Percentiles rank a stretch among this genome's conserved stretches.
phyloP scores from a whole-genome alignment of 2,888 invertebrate species.

The Amphipyra berbera region DNA sequence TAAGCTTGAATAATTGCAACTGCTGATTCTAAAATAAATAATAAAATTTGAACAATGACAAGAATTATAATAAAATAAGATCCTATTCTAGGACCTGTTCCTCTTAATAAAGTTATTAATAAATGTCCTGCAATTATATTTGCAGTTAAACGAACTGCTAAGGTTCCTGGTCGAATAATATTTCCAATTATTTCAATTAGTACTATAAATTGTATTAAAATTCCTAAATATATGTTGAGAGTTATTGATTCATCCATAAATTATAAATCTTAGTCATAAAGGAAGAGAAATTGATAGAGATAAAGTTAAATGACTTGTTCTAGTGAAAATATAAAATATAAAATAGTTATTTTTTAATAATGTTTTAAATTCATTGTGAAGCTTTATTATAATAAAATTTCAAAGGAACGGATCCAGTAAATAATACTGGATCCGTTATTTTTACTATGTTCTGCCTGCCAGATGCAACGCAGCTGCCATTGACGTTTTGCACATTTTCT shows the following conservation, averaged over 20 bases:
- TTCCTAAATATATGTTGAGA: slow-evolving; percentile 90
- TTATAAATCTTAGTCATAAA: slow-evolving; percentile 91
- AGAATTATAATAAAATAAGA: slow-evolving; percentile 73
- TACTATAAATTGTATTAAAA: slow-evolving; percentile 93
- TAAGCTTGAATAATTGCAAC: slow-evolving; percentile 92
- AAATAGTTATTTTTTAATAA: slow-evolving; percentile 81
- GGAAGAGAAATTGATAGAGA: slow-evolving; percentile 90
- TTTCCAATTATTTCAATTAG: slow-evolving; percentile 94
- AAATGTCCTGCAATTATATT: slow-evolving; percentile 94
- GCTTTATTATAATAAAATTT: slow-evolving; percentile 81
- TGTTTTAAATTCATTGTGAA: slow-evolving; percentile 91
- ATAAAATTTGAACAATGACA: slow-evolving; percentile 84
- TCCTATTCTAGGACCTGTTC: slow-evolving; percentile 68
- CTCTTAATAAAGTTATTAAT: slow-evolving; percentile 90
- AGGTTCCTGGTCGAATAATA: slow-evolving; percentile 92
- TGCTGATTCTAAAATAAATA: slow-evolving; percentile 90
- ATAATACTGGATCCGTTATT: too few species aligned
- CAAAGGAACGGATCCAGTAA: too few species aligned
- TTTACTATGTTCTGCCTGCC: too few species aligned
- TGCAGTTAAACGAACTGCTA: slow-evolving; percentile 93
- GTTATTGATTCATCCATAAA: slow-evolving; percentile 91
- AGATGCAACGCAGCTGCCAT: too few species aligned
- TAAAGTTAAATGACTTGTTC: slow-evolving; percentile 91
- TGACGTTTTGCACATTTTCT: too few species aligned
- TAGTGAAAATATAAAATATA: slow-evolving; percentile 92